phyloP scores from a whole-genome alignment of 2,888 invertebrate species.

The Caradrina kadenii region DNA sequence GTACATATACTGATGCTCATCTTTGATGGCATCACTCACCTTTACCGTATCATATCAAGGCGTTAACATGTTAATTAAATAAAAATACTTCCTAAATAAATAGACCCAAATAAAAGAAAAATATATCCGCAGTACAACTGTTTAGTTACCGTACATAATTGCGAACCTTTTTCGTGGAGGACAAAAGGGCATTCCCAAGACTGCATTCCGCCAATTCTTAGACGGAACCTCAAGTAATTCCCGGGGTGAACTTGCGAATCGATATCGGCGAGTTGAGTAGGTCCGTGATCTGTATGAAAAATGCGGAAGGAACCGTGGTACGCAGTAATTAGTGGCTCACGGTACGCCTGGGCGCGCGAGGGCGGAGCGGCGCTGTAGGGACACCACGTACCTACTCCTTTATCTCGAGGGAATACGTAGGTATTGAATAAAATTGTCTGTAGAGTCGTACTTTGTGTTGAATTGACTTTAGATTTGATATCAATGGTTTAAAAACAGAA shows the following conservation, averaged over 20 bases:
- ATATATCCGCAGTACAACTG: conserved; percentile 12
- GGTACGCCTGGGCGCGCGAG: conserved; percentile 65
- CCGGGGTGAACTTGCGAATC: conserved; percentile 79
- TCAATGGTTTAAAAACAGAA: neutral
- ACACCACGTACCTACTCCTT: conserved; percentile 42
- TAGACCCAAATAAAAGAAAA: conserved; percentile 1
- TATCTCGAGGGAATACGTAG: conserved; percentile 39
- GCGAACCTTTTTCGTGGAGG: conserved; percentile 56
- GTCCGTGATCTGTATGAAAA: conserved; percentile 88
- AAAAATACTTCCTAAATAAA: neutral
- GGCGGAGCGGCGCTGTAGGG: conserved; percentile 44
- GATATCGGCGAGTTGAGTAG: conserved; percentile 77
- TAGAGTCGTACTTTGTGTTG: neutral
- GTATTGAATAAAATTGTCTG: conserved; percentile 27
- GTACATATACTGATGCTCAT: conserved; percentile 7
- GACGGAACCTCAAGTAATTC: conserved; percentile 71
- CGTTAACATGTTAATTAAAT: neutral
- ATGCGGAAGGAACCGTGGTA: conserved; percentile 75
- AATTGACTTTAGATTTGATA: conserved; percentile 7
- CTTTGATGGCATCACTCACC: conserved; percentile 27
- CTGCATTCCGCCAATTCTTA: conserved; percentile 76
- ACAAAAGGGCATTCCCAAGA: conserved; percentile 66
- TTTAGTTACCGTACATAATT: conserved; percentile 47
- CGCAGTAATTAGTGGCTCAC: conserved; percentile 84
- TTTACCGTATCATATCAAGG: neutral